Percentiles rank a stretch among this genome's conserved stretches.
Conservation (phyloP, 1,140 invertebrate genomes). For the Ptiloglossa arizonensis region DNA sequence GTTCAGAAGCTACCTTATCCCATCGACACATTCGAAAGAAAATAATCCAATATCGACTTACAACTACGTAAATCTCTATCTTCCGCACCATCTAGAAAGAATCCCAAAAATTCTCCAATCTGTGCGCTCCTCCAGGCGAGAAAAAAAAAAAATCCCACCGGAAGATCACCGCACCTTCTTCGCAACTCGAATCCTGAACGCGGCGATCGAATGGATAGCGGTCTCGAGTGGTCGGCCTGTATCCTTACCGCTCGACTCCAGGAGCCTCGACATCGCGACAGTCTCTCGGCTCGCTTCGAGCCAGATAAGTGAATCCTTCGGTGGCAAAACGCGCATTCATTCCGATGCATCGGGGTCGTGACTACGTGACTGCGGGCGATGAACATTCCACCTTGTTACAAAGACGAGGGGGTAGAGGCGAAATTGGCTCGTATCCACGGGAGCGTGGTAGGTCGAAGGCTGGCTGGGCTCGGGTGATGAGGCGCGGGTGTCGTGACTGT, state of each 20-base stretch:
- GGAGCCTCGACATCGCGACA: neutral
- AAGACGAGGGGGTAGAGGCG: conserved; percentile 20
- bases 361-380: conserved; percentile 50
- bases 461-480: conserved; percentile 14
- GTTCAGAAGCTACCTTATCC: too few relatives aligned
- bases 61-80: too few relatives aligned
- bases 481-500: conserved; percentile 21
- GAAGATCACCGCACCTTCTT: too few relatives aligned
- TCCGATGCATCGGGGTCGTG: conserved; percentile 11
- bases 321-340: conserved; percentile 22
- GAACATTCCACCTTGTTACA: conserved; percentile 44
- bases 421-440: conserved; percentile 59
- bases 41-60: too few relatives aligned
- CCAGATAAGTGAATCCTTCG: conserved; percentile 14
- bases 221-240: neutral
- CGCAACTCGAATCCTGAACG: too few relatives aligned
- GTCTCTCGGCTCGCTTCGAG: neutral
- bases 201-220: too few relatives aligned
- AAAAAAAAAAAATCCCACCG: too few relatives aligned
- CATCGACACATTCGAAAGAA: too few relatives aligned
- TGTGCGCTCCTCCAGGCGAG: too few relatives aligned
- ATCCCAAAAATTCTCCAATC: too few relatives aligned
- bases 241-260: too few relatives aligned
- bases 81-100: too few relatives aligned
- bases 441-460: conserved; percentile 24